Evolutionary conservation across 2,888 invertebrate species (phyloP).

Genomic region (Ormyrus labotus): DNA sequence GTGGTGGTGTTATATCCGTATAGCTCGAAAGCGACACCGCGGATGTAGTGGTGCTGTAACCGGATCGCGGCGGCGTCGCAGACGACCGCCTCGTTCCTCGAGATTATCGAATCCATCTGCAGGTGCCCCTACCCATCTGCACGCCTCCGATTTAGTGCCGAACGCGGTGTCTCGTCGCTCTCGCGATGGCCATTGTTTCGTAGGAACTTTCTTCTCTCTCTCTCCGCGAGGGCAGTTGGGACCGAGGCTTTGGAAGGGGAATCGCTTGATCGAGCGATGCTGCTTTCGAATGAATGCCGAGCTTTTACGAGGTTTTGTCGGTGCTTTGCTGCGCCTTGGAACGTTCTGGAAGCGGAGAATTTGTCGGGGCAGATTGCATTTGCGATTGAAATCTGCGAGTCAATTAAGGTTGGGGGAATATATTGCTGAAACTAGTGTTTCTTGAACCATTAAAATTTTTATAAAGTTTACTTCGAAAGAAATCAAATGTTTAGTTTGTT

Average conservation of each 20-base stretch:
- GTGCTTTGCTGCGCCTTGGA: too few species aligned
- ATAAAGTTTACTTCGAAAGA: too few species aligned
- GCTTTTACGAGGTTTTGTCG: not conserved
- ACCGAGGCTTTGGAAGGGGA: not conserved
- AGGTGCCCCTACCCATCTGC: conserved; percentile 15
- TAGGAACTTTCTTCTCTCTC: not conserved
- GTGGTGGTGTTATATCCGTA: not conserved
- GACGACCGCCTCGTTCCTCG: not conserved
- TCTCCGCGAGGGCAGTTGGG: not conserved
- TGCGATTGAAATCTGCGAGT: too few species aligned
- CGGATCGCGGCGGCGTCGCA: not conserved
- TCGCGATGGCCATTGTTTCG: not conserved
- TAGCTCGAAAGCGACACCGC: not conserved
- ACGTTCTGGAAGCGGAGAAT: too few species aligned
- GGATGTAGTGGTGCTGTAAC: not conserved
- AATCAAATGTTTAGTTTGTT: too few species aligned
- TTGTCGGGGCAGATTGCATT: too few species aligned
- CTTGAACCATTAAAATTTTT: too few species aligned
- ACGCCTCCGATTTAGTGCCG: not conserved
- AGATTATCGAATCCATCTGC: conserved; percentile 31
- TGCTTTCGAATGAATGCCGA: not conserved
- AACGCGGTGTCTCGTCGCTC: not conserved
- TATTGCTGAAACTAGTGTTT: too few species aligned
- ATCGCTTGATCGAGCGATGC: not conserved
- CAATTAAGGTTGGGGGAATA: too few species aligned